Evolutionary conservation across 2,797 vertebrate genomes (phyloP), one percentile per base, ranked within the genome.

Genomic region (Uromys caudimaculatus): DNA sequence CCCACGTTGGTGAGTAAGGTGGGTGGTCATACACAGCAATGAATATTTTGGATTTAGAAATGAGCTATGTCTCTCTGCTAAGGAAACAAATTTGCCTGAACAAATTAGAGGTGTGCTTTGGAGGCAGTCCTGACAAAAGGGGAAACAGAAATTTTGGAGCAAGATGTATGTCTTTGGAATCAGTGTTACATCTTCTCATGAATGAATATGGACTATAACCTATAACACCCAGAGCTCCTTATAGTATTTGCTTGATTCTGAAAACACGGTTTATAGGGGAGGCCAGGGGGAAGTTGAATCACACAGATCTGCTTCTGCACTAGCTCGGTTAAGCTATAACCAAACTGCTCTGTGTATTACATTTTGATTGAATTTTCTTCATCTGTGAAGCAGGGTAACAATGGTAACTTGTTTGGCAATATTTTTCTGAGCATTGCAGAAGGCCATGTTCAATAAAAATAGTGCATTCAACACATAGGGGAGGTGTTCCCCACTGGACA

Each of bases 1-100:
- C 86, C 78, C 69, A 92, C 90, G 96, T 56, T 87, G 52, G 93
- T 82, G 85, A 89, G 76, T 89, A 79, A 93, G 75, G 78, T 96
- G 93, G 62, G 44, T 93, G 62, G 91, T 95, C 90, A 87, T 67
- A 78, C 67, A 95, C 0, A 0, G 62, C 82, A 93, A 76, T 52
- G 71, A 89, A 86, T 81, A 47, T 88, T 96, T 90, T 90, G 73
- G 69, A 95, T 97, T 97, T 95, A 89, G 82, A 96, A 94, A 97
- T 82, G 90, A 97, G 77, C 54, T 94, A 52, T 86, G 23, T 78
- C 81, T 97, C 50, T 96, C 79, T 79, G 85, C 60, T 82, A 89
- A 92, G 90, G 89, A 95, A 58, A 88, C n/a, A 90, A 0, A 83
- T 89, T 92, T 93, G 94, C 60, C 62, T 91, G 44, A 76, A 47